A percentile compares a stretch with the other conserved stretches of the same genome.
These are phyloP conservation scores for Tympanoctomys barrerae DNA, from an alignment of 2,797 vertebrate genomes.

Conservation along the genomic window DNA sequence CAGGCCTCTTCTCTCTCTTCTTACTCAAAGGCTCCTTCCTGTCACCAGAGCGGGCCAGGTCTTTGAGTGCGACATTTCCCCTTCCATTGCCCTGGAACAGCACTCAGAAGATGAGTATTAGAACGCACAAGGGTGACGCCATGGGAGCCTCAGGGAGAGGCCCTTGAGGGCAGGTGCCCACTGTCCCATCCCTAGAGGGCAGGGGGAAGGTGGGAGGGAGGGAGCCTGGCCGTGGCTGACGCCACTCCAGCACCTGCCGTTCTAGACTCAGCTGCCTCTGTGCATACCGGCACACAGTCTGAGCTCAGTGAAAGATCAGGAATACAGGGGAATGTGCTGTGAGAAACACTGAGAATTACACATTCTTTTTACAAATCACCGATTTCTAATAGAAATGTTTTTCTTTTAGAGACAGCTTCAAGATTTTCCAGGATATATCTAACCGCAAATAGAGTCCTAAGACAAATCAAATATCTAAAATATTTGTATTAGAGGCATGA, in stretches of 20 bases:
- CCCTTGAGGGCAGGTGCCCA: not conserved
- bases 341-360: not conserved
- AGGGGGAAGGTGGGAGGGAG: too few species aligned
- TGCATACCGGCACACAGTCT: not conserved
- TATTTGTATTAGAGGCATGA: not conserved
- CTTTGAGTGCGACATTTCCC: too few species aligned
- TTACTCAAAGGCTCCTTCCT: not conserved
- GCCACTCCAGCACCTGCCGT: not conserved
- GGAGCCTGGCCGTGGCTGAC: not conserved
- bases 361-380: not conserved
- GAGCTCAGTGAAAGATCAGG: not conserved
- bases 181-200: not conserved
- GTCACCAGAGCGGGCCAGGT: not conserved
- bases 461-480: slow-evolving; percentile 4
- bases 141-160: not conserved
- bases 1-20: not conserved
- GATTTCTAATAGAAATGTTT: not conserved
- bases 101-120: not conserved
- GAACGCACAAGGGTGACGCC: not conserved
- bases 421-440: not conserved
- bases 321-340: too few species aligned
- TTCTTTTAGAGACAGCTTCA: not conserved
- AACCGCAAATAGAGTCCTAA: not conserved
- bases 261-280: not conserved
- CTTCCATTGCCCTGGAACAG: not conserved